Evolutionary conservation across 2,888 invertebrate genomes (phyloP).

Genomic region (Drosophila nigricruria): DNA sequence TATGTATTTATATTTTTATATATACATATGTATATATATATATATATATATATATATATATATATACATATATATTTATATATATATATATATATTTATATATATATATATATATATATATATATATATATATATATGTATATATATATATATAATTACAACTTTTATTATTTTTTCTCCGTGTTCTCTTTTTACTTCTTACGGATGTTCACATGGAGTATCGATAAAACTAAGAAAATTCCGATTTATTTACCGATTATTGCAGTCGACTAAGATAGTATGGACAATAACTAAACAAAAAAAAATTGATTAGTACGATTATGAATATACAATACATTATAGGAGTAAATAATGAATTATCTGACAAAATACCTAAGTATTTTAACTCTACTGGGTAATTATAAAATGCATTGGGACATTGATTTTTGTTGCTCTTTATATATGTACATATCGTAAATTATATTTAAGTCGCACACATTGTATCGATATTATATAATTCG

Average conservation of each 20-base stretch:
- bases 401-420: not conserved
- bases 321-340: not conserved
- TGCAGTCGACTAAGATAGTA: not conserved
- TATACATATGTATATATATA: not conserved
- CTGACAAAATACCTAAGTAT: not conserved
- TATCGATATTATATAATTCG: constrained; percentile 9
- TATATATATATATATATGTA: not conserved
- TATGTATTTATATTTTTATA: not conserved
- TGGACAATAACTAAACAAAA: not conserved
- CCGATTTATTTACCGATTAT: not conserved
- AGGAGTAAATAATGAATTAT: not conserved
- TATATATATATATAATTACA: not conserved
- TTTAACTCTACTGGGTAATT: not conserved
- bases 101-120: not conserved
- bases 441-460: not conserved
- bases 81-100: not conserved
- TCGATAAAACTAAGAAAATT: not conserved
- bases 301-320: not conserved
- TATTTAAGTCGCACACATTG: not conserved
- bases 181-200: constrained; percentile 27
- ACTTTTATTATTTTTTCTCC: constrained; percentile 27
- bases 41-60: constrained; percentile 3
- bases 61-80: not conserved
- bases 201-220: constrained; percentile 11
- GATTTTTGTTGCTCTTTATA: not conserved